phyloP scores from a whole-genome alignment of 2,888 invertebrate genomes.

The Clostera curtula region DNA sequence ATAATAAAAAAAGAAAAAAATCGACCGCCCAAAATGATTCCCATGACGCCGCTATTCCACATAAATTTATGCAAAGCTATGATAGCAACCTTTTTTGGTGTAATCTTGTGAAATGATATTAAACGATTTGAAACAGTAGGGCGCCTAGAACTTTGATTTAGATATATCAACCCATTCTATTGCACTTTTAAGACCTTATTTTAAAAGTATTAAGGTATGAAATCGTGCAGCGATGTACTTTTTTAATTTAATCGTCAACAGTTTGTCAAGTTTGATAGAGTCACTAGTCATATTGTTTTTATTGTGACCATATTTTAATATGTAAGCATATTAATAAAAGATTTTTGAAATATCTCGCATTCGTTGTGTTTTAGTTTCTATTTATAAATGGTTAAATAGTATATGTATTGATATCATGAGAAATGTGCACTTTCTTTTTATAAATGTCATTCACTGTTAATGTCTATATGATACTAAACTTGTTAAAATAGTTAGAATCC shows the following conservation, averaged over 20 bases:
- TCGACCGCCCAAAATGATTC: conserved; percentile 46
- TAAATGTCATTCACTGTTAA: no score
- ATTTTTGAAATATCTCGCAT: conserved; percentile 5
- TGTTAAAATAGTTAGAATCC: no score
- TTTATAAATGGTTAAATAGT: no score
- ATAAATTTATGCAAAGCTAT: conserved; percentile 48
- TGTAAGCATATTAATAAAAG: conserved; percentile 20
- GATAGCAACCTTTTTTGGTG: conserved; percentile 25
- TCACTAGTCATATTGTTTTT: conserved; percentile 20
- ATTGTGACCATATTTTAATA: conserved; percentile 15
- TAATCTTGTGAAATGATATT: conserved; percentile 26
- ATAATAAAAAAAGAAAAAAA: conserved; percentile 16
- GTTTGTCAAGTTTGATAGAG: conserved; percentile 29
- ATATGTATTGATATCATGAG: no score
- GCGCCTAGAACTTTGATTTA: conserved; percentile 13
- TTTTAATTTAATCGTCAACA: conserved; percentile 7
- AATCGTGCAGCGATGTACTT: not conserved
- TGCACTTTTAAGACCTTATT: not conserved
- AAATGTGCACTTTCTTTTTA: no score
- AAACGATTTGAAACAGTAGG: conserved; percentile 25
- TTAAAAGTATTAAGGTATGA: not conserved
- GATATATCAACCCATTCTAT: no score
- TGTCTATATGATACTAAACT: no score
- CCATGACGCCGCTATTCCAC: conserved; percentile 36
- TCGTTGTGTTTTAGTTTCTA: not conserved